Evolutionary conservation across 2,797 vertebrate species (phyloP).

Genomic region (Lutjanus campechanus): DNA sequence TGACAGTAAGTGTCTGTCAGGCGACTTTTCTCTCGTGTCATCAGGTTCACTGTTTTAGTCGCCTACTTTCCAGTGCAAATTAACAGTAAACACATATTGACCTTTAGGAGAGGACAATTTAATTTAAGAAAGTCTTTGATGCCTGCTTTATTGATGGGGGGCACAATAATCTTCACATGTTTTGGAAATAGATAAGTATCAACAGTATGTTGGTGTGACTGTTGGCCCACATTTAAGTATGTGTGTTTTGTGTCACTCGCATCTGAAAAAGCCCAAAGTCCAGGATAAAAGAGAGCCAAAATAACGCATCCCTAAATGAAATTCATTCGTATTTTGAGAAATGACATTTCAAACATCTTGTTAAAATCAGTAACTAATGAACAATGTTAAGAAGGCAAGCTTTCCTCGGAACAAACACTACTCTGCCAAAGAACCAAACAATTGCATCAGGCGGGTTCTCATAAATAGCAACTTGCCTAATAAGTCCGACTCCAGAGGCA

Average conservation of each 20-base stretch:
- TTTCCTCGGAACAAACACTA: constrained; percentile 33
- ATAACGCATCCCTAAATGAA: not conserved
- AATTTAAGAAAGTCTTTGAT: constrained; percentile 50
- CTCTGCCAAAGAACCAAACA: constrained; percentile 52
- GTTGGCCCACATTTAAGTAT: constrained; percentile 16
- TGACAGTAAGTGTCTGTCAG: not conserved
- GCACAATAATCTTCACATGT: constrained; percentile 43
- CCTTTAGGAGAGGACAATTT: constrained; percentile 42
- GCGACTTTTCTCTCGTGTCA: constrained; percentile 20
- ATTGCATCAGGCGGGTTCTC: constrained; percentile 47
- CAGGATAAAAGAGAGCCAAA: not conserved
- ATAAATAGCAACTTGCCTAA: constrained; percentile 51
- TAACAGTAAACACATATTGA: constrained; percentile 65
- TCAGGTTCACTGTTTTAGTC: constrained; percentile 24
- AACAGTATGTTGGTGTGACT: constrained; percentile 46
- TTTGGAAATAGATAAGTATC: constrained; percentile 70
- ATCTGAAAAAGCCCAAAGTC: not conserved
- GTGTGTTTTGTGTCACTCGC: constrained; percentile 15
- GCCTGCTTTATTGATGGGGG: constrained; percentile 19
- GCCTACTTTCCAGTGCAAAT: constrained; percentile 29
- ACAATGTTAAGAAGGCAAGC: not conserved
- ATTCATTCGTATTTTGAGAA: constrained; percentile 21
- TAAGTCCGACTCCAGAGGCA: constrained; percentile 36
- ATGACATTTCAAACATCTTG: constrained; percentile 47
- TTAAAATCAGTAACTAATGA: constrained; percentile 18